These are phyloP conservation scores for Corythoichthys intestinalis DNA, from an alignment of 2,113 vertebrate genomes.

Conservation along the genomic window DNA sequence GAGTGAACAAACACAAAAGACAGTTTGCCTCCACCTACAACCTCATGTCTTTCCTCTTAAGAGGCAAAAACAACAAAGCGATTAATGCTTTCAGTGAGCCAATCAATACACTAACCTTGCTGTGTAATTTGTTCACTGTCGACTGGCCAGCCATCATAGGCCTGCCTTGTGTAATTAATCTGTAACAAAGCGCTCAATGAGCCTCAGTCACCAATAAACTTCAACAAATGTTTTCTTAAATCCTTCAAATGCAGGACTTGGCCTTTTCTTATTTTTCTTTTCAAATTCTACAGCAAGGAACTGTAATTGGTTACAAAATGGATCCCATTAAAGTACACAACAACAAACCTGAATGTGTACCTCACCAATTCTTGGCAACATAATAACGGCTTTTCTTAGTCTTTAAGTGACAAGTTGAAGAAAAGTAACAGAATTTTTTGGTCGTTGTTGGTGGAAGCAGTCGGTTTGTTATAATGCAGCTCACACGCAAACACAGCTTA, in stretches of 20 bases:
- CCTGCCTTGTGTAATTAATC: slow-evolving; percentile 31
- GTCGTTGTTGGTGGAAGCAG: slow-evolving; percentile 21
- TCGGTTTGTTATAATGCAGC: slow-evolving; percentile 31
- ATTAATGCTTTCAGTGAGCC: slow-evolving; percentile 40
- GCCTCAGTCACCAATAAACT: not conserved
- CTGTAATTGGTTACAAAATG: not conserved
- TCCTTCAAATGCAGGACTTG: not conserved
- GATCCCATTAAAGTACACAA: not conserved
- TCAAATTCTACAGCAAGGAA: not conserved
- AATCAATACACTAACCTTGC: slow-evolving; percentile 31
- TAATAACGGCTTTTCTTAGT: slow-evolving; percentile 5
- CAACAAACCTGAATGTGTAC: not conserved
- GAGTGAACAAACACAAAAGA: slow-evolving; percentile 38
- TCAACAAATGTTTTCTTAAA: not conserved
- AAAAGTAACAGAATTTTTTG: not conserved
- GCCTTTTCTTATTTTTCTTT: not conserved
- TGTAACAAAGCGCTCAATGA: slow-evolving; percentile 7
- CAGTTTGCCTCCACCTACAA: slow-evolving; percentile 27
- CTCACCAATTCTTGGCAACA: not conserved
- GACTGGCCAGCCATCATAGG: slow-evolving; percentile 14
- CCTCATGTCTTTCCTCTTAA: slow-evolving; percentile 16
- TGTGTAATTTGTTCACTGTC: slow-evolving; percentile 34
- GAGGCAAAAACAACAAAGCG: slow-evolving; percentile 41
- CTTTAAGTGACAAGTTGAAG: not conserved
- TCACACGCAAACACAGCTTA: slow-evolving; percentile 21